Evolutionary conservation across 2,113 vertebrate species (phyloP), one percentile per base, ranked within the genome.

Genomic region (Microtus pennsylvanicus): DNA sequence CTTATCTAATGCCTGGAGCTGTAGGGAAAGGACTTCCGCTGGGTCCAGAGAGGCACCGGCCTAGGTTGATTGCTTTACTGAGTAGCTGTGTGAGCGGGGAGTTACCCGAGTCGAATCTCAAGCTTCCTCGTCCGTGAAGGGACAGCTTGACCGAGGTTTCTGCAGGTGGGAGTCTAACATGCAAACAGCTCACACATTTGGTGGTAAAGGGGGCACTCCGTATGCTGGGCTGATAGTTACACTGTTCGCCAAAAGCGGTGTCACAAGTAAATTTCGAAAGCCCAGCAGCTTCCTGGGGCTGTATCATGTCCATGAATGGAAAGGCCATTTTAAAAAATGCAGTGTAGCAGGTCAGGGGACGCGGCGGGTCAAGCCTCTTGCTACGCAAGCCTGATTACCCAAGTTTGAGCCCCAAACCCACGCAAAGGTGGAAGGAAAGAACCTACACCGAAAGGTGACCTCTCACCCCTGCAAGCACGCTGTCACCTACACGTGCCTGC

Each of bases 1-100:
- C 28, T 16, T 26, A 17, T 5, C 91, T 35, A 6, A 0, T 6
- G 45, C 2, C 2, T 26, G 10, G n/a, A 6, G 2, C 17, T 35
- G 45, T 19, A 8, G 9, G 11, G 38, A 50, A 65, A 58, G 35
- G 42, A 16, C 74, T 58, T 58, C 55, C 19, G 19, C 5, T 38
- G 28, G 52, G 22, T 52, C 35, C 1, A 11, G 30, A 33, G 35
- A n/a, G 35, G 16, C 42, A 0, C 7, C 2, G 50, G 38, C 28
- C 74, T 69, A 9, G n/a, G 7, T 5, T 45, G 86, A 7, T 7
- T 26, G 16, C n/a, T 42, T 33, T 52, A 33, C 86, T 12, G 1
- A 22, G 12, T 4, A 35, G 52, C 75, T 77, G 38, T 28, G 50
- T 80, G 94, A 69, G 61, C 50, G 5, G 65, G 38, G 87, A 67